Conservation (phyloP, 2,888 invertebrate genomes). For the Melipona bicolor region DNA sequence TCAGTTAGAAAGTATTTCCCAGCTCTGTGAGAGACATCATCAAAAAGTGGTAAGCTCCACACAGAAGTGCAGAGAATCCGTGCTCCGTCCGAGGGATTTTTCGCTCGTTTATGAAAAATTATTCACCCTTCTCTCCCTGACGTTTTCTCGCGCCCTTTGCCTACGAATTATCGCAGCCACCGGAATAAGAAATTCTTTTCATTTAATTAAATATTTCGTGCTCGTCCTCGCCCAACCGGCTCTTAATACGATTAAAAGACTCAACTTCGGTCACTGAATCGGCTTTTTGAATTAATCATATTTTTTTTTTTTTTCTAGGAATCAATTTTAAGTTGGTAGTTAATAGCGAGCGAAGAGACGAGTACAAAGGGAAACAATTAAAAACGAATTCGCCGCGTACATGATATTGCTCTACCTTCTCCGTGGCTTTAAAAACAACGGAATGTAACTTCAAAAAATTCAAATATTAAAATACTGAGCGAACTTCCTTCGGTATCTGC, state of each 20-base stretch:
- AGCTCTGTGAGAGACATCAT: neutral
- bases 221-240: neutral
- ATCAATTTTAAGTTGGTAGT: no score
- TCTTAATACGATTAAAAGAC: conserved; percentile 24
- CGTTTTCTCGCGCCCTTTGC: neutral
- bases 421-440: no score
- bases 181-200: conserved; percentile 29
- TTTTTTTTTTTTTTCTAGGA: no score
- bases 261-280: neutral
- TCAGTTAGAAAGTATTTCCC: neutral
- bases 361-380: no score
- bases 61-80: neutral
- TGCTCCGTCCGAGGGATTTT: conserved; percentile 23
- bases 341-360: no score
- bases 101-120: conserved; percentile 37
- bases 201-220: conserved; percentile 40
- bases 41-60: neutral
- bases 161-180: conserved; percentile 7
- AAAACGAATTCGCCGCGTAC: no score
- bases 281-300: no score
- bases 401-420: no score
- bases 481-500: no score
- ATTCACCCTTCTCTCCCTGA: conserved; percentile 25
- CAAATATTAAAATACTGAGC: no score
- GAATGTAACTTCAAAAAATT: no score